Conservation (phyloP, 2,113 vertebrate genomes). For the Solea senegalensis region DNA sequence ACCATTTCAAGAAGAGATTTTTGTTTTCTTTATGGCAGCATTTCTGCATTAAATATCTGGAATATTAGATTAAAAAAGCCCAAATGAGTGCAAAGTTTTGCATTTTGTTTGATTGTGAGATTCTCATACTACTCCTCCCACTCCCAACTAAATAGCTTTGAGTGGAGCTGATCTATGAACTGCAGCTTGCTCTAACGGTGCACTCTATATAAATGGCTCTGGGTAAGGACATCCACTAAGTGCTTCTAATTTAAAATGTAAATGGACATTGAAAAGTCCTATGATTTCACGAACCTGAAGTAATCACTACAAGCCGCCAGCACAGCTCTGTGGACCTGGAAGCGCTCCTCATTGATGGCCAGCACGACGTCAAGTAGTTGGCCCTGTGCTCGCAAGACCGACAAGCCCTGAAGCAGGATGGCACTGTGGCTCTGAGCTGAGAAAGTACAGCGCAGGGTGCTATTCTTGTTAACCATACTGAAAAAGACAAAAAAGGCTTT, state of each 20-base stretch:
- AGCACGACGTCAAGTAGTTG: conserved; percentile 95
- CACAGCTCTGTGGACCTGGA: conserved; percentile 95
- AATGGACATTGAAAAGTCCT: conserved; percentile 21
- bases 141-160: not conserved
- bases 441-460: conserved; percentile 92
- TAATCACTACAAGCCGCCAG: conserved; percentile 98
- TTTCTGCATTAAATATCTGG: too few relatives aligned
- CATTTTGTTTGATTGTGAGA: not conserved
- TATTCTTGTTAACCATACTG: conserved; percentile 94
- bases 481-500: conserved; percentile 67
- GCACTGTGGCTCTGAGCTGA: conserved; percentile 93
- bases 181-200: not conserved
- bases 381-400: conserved; percentile 89
- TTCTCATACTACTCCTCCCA: not conserved
- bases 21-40: too few relatives aligned
- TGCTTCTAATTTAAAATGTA: conserved; percentile 33
- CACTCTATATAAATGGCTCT: conserved; percentile 17
- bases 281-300: conserved; percentile 87
- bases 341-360: conserved; percentile 90
- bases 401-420: conserved; percentile 92
- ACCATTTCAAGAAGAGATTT: not conserved
- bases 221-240: conserved; percentile 19
- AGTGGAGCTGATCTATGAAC: not conserved
- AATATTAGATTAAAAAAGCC: too few relatives aligned
- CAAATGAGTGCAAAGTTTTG: not conserved